These are phyloP conservation scores for Onychorhynchus coronatus DNA, from an alignment of 2,113 vertebrate species.

Conservation along the genomic window DNA sequence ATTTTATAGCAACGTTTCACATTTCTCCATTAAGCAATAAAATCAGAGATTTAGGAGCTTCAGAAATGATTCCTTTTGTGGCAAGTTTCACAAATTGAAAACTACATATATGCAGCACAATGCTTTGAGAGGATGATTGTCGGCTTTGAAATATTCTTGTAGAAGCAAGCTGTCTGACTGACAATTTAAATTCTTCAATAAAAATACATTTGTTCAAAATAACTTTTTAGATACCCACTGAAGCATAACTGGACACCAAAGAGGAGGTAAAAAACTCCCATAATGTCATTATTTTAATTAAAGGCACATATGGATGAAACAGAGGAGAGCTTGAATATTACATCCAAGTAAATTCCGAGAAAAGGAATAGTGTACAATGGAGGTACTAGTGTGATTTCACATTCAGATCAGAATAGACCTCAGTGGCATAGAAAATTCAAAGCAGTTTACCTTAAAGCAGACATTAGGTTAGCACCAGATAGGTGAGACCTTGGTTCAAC, in stretches of 20 bases:
- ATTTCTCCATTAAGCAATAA: background rate
- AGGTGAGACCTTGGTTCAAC: background rate
- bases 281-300: background rate
- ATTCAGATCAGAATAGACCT: background rate
- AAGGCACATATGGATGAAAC: background rate
- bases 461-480: background rate
- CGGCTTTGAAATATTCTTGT: background rate
- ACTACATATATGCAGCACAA: background rate
- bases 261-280: background rate
- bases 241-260: background rate
- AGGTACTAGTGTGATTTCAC: background rate
- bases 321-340: background rate
- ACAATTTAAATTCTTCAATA: background rate
- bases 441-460: background rate
- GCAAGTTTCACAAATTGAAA: background rate
- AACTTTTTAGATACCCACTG: background rate
- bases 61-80: background rate
- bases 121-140: background rate
- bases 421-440: background rate
- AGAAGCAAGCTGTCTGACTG: background rate
- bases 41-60: background rate
- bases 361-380: background rate
- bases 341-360: background rate
- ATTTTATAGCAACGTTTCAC: background rate
- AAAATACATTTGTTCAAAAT: background rate